phyloP scores from a whole-genome alignment of 1,140 invertebrate species.

The Solenopsis fugax region DNA sequence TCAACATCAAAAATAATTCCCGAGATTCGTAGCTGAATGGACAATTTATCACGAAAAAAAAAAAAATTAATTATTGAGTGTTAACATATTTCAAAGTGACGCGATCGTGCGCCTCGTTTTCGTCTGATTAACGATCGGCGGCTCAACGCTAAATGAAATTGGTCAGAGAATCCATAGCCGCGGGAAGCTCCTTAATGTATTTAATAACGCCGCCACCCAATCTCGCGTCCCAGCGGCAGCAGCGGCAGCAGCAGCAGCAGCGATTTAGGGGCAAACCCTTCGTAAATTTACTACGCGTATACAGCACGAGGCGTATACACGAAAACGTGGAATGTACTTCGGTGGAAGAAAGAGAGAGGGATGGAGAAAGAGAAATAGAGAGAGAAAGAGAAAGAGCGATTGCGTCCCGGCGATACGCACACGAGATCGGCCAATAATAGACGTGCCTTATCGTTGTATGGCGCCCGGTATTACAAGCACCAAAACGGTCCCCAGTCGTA shows the following conservation, averaged over 20 bases:
- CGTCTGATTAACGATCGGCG: constrained; percentile 40
- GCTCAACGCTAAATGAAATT: constrained; percentile 47
- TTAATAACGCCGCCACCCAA: constrained; percentile 53
- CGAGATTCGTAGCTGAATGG: not conserved
- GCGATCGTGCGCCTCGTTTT: not conserved
- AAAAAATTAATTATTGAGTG: constrained; percentile 8
- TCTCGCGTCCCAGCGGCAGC: constrained; percentile 40
- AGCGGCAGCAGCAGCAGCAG: constrained; percentile 29
- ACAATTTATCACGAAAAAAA: not conserved
- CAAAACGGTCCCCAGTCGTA: constrained; percentile 58
- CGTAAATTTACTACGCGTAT: constrained; percentile 59
- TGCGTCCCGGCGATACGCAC: constrained; percentile 25
- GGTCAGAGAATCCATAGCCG: constrained; percentile 37
- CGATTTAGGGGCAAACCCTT: constrained; percentile 57
- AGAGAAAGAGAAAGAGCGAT: not conserved
- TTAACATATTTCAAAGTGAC: constrained; percentile 9
- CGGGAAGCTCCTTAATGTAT: constrained; percentile 62
- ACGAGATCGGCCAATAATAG: constrained; percentile 64
- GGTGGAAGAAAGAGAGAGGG: constrained; percentile 8
- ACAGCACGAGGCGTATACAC: constrained; percentile 26
- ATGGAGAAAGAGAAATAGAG: constrained; percentile 10
- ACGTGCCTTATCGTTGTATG: constrained; percentile 64
- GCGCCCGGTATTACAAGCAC: constrained; percentile 58
- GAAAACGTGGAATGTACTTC: constrained; percentile 32
- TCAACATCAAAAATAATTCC: not conserved